phyloP scores from a whole-genome alignment of 2,888 invertebrate species.

The Brachylomia viminalis region DNA sequence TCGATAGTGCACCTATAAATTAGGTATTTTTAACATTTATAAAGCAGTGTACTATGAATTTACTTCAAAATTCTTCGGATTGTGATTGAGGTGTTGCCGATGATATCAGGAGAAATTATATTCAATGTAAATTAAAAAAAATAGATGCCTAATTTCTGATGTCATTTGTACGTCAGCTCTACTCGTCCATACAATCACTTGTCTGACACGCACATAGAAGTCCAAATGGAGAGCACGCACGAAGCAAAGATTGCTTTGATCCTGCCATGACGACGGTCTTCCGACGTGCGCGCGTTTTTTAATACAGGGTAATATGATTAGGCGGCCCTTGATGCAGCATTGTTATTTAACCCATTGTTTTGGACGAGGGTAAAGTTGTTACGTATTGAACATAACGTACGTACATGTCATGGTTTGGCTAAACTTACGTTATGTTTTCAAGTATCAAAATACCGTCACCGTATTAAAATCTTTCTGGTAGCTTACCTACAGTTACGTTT shows the following conservation, averaged over 20 bases:
- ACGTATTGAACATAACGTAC: no score
- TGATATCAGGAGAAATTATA: no score
- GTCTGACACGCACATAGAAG: not conserved
- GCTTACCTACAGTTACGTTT: not conserved
- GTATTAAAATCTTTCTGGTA: not conserved
- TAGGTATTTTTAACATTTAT: not conserved
- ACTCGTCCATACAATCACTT: constrained; percentile 13
- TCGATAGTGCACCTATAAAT: not conserved
- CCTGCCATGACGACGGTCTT: not conserved
- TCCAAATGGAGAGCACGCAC: constrained; percentile 3
- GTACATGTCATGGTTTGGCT: not conserved
- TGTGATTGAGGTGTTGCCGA: not conserved
- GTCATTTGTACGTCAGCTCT: not conserved
- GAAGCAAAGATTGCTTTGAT: constrained; percentile 23
- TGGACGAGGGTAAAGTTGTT: not conserved
- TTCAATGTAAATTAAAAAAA: not conserved
- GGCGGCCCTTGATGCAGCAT: not conserved
- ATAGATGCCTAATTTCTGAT: not conserved
- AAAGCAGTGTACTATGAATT: no score
- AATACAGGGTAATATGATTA: constrained; percentile 1
- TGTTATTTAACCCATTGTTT: constrained; percentile 1
- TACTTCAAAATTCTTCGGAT: not conserved
- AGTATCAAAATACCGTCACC: not conserved
- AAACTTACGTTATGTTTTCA: not conserved
- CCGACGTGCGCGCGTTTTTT: not conserved